Conservation (phyloP, 1,140 invertebrate genomes). For the Papilio polytes region DNA sequence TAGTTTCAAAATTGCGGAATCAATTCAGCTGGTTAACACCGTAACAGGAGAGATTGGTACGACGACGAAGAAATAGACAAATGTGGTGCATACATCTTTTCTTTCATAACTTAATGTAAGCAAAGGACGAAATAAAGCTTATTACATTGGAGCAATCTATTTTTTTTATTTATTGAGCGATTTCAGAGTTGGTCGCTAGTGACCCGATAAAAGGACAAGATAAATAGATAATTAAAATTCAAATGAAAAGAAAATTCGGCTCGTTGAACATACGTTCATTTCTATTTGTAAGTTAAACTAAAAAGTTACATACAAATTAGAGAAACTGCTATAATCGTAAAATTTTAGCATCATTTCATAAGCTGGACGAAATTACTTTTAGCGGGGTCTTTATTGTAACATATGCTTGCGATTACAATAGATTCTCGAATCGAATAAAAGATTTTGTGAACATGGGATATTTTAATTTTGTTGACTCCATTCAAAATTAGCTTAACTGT, state of each 20-base stretch:
- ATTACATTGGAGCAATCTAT: too few relatives aligned
- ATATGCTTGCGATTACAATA: not conserved
- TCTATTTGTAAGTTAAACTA: not conserved
- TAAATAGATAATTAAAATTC: not conserved
- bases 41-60: too few relatives aligned
- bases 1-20: too few relatives aligned
- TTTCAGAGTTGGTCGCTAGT: not conserved
- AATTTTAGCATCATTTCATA: constrained; percentile 13
- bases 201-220: not conserved
- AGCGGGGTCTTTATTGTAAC: not conserved
- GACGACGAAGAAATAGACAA: too few relatives aligned
- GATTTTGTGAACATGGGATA: constrained; percentile 8
- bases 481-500: not conserved
- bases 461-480: not conserved
- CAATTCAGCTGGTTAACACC: too few relatives aligned
- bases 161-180: too few relatives aligned
- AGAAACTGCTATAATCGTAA: constrained; percentile 4
- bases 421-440: constrained; percentile 3
- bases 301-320: constrained; percentile 8
- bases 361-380: constrained; percentile 2
- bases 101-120: too few relatives aligned
- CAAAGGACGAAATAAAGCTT: too few relatives aligned
- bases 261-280: not conserved
- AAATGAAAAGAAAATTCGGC: not conserved
- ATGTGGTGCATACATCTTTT: too few relatives aligned